These are phyloP conservation scores for Kuschelorhynchus macadamiae DNA, from an alignment of 2,888 invertebrate species.

Conservation along the genomic window DNA sequence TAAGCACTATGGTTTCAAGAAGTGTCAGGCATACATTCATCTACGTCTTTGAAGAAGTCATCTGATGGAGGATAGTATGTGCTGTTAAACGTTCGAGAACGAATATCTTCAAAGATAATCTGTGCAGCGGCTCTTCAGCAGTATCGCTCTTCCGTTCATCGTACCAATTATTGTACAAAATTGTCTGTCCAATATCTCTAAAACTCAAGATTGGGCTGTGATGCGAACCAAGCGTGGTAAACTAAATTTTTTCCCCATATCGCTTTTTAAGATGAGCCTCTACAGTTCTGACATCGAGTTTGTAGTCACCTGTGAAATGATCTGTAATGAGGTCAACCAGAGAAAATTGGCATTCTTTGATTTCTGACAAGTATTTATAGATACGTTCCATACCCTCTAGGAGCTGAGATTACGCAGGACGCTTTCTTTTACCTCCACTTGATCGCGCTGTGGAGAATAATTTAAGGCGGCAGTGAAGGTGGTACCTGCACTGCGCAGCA, in stretches of 20 bases:
- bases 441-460: too few relatives aligned
- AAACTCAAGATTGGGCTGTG: not conserved
- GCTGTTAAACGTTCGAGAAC: constrained; percentile 19
- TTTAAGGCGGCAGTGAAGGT: too few relatives aligned
- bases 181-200: constrained; percentile 14
- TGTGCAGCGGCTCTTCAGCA: constrained; percentile 10
- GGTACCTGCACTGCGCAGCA: too few relatives aligned
- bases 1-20: too few relatives aligned
- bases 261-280: constrained; percentile 9
- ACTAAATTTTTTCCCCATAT: not conserved
- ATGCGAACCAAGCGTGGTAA: not conserved
- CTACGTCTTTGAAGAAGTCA: constrained; percentile 16
- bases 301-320: constrained; percentile 14
- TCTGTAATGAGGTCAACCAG: constrained; percentile 1
- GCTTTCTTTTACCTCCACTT: constrained; percentile 13
- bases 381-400: constrained; percentile 21
- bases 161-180: constrained; percentile 28
- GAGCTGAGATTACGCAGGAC: constrained; percentile 6
- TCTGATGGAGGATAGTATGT: constrained; percentile 31
- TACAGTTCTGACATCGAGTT: constrained; percentile 3
- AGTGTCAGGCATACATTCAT: too few relatives aligned
- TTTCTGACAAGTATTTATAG: constrained; percentile 19
- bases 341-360: constrained; percentile 13
- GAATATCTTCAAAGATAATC: too few relatives aligned
- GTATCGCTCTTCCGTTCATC: constrained; percentile 21